Evolutionary conservation across 2,113 vertebrate species (phyloP).

Genomic region (Oncorhynchus kisutch): DNA sequence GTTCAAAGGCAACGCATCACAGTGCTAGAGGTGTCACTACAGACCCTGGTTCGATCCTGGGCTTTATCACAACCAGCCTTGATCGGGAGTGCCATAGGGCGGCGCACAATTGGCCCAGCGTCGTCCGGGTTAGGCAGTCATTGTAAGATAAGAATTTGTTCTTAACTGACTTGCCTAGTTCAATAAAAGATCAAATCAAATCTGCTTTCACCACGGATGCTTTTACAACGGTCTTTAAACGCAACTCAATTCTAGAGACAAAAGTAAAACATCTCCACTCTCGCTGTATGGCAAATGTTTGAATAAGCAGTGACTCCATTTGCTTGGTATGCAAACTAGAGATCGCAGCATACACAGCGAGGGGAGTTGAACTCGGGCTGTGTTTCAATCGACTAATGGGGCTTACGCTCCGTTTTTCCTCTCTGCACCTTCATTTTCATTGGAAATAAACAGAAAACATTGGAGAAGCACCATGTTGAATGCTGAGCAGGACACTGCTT

Average conservation of each 20-base stretch:
- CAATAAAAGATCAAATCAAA: neutral
- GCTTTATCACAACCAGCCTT: too few relatives aligned
- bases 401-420: constrained; percentile 25
- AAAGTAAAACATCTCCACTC: constrained; percentile 12
- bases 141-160: too few relatives aligned
- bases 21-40: too few relatives aligned
- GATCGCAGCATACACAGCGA: neutral
- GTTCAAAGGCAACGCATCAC: too few relatives aligned
- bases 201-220: constrained; percentile 4
- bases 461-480: neutral
- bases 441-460: neutral
- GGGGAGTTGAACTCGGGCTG: constrained; percentile 9
- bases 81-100: too few relatives aligned
- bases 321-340: constrained; percentile 16
- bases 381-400: neutral
- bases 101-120: too few relatives aligned
- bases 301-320: constrained; percentile 8
- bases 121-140: too few relatives aligned
- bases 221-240: constrained; percentile 26
- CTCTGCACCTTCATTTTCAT: neutral
- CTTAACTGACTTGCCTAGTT: too few relatives aligned
- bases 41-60: too few relatives aligned
- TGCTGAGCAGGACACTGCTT: too few relatives aligned
- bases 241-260: neutral
- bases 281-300: neutral